A percentile compares a stretch with the other conserved stretches of the same genome.
These are phyloP conservation scores for Carettochelys insculpta DNA, from an alignment of 2,113 vertebrate species.

Conservation along the genomic window DNA sequence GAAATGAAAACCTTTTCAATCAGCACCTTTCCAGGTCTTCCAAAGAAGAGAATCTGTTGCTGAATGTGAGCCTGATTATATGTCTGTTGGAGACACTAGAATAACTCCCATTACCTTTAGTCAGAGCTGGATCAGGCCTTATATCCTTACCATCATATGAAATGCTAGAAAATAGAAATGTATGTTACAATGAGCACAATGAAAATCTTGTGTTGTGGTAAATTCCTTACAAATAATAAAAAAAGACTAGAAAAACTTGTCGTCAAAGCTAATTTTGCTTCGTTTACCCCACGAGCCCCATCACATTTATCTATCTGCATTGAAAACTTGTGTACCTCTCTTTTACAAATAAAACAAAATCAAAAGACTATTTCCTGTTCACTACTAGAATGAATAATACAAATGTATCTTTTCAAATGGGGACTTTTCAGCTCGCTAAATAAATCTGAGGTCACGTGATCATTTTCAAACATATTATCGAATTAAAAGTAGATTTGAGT, in stretches of 20 bases:
- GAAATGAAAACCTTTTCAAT: slow-evolving; percentile 72
- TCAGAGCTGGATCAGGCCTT: slow-evolving; percentile 43
- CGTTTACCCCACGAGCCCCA: slow-evolving; percentile 42
- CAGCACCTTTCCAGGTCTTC: slow-evolving; percentile 62
- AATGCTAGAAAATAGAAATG: background rate
- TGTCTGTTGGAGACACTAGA: slow-evolving; percentile 54
- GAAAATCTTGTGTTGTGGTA: slow-evolving; percentile 41
- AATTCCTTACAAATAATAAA: slow-evolving; percentile 43
- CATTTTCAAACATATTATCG: slow-evolving; percentile 21
- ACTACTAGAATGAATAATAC: background rate
- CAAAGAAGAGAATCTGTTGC: slow-evolving; percentile 53
- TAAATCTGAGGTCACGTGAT: slow-evolving; percentile 32
- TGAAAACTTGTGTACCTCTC: background rate
- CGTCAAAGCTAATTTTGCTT: slow-evolving; percentile 30
- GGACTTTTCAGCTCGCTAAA: slow-evolving; percentile 21
- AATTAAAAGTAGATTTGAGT: slow-evolving; percentile 64
- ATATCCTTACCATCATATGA: slow-evolving; percentile 25
- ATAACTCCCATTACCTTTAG: slow-evolving; percentile 54
- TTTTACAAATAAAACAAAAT: slow-evolving; percentile 51
- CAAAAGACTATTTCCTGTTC: slow-evolving; percentile 41
- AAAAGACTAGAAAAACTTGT: slow-evolving; percentile 13
- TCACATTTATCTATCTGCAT: slow-evolving; percentile 25
- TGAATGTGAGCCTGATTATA: slow-evolving; percentile 15
- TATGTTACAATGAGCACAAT: slow-evolving; percentile 14
- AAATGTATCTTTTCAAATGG: slow-evolving; percentile 43